phyloP scores from a whole-genome alignment of 1,140 invertebrate species.

The Philopotamus ludificatus region DNA sequence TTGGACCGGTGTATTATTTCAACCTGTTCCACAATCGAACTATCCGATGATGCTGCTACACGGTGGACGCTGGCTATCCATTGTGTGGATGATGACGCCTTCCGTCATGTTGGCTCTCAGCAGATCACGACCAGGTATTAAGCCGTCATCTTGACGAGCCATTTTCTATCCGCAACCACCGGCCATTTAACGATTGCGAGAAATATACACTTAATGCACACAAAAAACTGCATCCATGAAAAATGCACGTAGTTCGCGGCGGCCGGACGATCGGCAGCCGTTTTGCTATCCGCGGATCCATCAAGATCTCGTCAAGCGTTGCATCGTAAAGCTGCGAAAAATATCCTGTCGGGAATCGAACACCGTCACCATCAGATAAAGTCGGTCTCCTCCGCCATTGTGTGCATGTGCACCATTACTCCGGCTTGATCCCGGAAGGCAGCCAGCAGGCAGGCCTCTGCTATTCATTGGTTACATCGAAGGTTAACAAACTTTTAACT shows the following conservation, averaged over 20 bases:
- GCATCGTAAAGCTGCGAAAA: neutral
- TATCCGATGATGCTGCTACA: neutral
- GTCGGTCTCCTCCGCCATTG: neutral
- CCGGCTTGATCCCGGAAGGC: slow-evolving; percentile 6
- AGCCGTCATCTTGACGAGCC: slow-evolving; percentile 2
- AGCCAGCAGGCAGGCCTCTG: neutral
- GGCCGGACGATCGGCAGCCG: neutral
- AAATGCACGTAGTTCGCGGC: too few relatives aligned
- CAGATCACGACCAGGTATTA: slow-evolving; percentile 6
- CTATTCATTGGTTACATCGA: neutral
- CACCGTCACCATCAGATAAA: neutral
- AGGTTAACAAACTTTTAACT: slow-evolving; percentile 18
- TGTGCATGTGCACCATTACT: neutral
- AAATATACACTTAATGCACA: too few relatives aligned
- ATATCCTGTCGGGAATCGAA: neutral
- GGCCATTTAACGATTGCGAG: neutral
- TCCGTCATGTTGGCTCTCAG: slow-evolving; percentile 14
- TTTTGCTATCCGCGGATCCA: neutral
- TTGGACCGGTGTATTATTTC: too few relatives aligned
- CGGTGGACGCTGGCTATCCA: slow-evolving; percentile 10
- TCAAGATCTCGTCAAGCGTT: neutral
- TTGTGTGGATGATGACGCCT: neutral
- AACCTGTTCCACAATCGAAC: too few relatives aligned
- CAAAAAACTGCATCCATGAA: too few relatives aligned
- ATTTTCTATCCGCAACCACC: neutral